Conservation (phyloP, 2,113 vertebrate species). For the Dipodomys ordii region DNA sequence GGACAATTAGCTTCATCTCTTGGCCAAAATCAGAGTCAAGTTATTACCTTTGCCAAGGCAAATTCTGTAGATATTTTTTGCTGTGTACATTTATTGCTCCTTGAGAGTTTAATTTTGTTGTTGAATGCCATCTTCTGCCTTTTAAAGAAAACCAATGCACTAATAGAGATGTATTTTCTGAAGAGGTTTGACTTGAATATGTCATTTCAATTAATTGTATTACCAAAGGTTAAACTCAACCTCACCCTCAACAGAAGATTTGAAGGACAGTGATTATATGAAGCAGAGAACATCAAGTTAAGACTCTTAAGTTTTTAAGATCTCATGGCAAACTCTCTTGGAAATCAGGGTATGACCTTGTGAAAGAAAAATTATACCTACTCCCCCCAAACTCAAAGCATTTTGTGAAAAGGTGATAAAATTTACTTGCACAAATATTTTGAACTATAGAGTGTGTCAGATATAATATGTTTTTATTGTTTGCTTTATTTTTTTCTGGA, state of each 20-base stretch:
- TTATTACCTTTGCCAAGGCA: background rate
- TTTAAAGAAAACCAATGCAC: background rate
- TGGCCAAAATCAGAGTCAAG: background rate
- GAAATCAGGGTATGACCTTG: constrained; percentile 14
- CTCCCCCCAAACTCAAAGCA: background rate
- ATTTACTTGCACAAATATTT: constrained; percentile 3
- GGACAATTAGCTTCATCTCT: constrained; percentile 31
- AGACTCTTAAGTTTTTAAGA: background rate
- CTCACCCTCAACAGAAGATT: background rate
- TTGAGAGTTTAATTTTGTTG: constrained; percentile 34
- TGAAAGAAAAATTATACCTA: background rate
- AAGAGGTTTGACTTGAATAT: constrained; percentile 14
- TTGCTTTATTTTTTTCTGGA: constrained; percentile 47
- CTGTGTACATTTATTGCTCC: background rate
- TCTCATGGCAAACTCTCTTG: background rate
- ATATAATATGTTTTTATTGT: constrained; percentile 10
- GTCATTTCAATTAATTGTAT: background rate
- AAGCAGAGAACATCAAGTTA: background rate
- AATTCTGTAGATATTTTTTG: background rate
- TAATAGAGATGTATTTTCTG: background rate
- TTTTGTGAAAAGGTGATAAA: constrained; percentile 2
- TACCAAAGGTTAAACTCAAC: background rate
- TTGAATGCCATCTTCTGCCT: background rate
- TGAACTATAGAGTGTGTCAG: constrained; percentile 18
- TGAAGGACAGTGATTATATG: background rate